Conservation (phyloP, 37 sponge, comb jelly and placozoan genomes). For the Oscarella lobularis region DNA sequence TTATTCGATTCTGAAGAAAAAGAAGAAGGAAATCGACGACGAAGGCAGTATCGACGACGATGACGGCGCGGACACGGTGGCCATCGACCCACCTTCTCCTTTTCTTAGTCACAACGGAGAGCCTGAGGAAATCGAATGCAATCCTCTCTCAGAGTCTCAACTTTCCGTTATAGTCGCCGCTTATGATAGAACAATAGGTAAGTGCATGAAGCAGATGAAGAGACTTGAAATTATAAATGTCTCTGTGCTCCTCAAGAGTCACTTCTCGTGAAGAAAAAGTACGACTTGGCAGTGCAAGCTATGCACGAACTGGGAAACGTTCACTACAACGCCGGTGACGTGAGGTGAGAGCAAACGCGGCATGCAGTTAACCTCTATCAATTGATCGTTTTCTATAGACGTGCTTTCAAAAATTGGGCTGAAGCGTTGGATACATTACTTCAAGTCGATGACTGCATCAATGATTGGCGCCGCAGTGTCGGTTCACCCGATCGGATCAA, state of each 20-base stretch:
- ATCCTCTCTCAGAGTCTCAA: background rate
- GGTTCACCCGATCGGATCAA: background rate
- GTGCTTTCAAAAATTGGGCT: background rate
- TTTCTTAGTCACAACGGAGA: background rate
- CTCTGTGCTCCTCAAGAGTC: too few species aligned
- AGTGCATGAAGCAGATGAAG: too few species aligned
- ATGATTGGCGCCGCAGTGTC: background rate
- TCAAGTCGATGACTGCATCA: background rate
- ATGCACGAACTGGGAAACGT: background rate
- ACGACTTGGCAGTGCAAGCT: background rate
- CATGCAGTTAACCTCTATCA: background rate
- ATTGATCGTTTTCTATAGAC: background rate
- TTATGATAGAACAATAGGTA: background rate
- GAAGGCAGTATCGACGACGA: background rate
- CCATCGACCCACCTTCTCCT: background rate
- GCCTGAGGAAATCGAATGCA: background rate
- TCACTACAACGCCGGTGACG: background rate
- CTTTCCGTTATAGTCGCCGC: background rate
- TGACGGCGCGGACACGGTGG: background rate
- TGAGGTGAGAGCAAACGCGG: background rate
- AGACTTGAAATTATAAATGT: too few species aligned
- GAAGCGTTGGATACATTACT: background rate
- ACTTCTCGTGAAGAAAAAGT: constrained; percentile 1
- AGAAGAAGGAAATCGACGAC: background rate
- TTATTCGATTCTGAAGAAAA: background rate